Conservation (phyloP, 2,797 vertebrate genomes). For the Mionectes olivaceus region DNA sequence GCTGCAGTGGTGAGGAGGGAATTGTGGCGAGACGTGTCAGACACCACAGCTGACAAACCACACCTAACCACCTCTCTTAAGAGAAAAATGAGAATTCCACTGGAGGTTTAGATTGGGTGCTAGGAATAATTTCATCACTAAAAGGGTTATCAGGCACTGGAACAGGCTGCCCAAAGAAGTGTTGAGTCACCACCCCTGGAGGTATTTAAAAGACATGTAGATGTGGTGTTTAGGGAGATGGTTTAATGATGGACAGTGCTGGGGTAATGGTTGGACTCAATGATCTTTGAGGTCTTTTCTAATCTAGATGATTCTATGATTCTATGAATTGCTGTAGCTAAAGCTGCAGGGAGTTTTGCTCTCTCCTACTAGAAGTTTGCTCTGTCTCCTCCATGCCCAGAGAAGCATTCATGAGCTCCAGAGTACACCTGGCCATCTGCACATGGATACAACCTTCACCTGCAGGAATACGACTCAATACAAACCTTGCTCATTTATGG, state of each 20-base stretch:
- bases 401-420: background rate
- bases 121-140: background rate
- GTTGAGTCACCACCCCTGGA: background rate
- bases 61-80: background rate
- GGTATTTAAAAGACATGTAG: background rate
- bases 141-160: background rate
- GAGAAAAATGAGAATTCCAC: background rate
- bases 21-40: background rate
- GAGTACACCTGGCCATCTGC: fast-evolving
- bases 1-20: background rate
- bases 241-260: background rate
- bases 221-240: background rate
- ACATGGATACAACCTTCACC: background rate
- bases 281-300: background rate
- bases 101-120: background rate
- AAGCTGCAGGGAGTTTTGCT: background rate
- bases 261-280: background rate
- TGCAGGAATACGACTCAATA: background rate
- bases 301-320: background rate
- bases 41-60: background rate
- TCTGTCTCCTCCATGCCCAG: background rate
- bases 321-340: background rate
- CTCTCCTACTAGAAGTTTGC: background rate
- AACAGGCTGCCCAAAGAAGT: background rate
- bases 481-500: background rate